phyloP scores from a whole-genome alignment of 2,113 vertebrate genomes.

The Ginglymostoma cirratum region DNA sequence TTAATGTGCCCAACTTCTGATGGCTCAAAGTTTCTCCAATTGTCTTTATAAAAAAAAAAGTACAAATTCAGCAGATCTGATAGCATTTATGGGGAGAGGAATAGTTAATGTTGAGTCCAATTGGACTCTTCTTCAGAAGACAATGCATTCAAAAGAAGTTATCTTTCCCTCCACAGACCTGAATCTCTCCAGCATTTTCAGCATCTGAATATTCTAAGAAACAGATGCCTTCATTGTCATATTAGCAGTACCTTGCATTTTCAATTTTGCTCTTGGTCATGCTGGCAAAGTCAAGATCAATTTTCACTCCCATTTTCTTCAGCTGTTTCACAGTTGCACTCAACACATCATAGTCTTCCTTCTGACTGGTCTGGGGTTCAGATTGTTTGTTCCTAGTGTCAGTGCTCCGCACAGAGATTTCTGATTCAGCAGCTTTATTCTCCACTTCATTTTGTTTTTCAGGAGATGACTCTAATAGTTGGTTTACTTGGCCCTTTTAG shows the following conservation, averaged over 20 bases:
- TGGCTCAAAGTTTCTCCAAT: not conserved
- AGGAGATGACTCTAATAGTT: constrained; percentile 62
- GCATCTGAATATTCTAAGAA: not conserved
- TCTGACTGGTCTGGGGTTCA: constrained; percentile 8
- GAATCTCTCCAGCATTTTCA: too few species aligned
- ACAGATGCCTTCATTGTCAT: not conserved
- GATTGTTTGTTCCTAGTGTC: constrained; percentile 43
- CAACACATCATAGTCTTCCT: constrained; percentile 63
- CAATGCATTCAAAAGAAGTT: not conserved
- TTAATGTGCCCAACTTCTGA: not conserved
- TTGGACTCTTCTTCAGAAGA: too few species aligned
- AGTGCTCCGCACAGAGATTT: constrained; percentile 39
- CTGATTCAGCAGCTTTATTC: constrained; percentile 43
- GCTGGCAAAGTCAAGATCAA: constrained; percentile 55
- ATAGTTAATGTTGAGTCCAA: too few species aligned
- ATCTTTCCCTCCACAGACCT: not conserved
- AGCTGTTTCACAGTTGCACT: constrained; percentile 76
- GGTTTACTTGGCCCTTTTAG: constrained; percentile 74
- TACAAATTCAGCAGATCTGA: too few species aligned
- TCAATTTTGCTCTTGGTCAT: constrained; percentile 62
- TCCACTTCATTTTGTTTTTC: constrained; percentile 47
- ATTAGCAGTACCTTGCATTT: constrained; percentile 69
- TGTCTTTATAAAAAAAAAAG: too few species aligned
- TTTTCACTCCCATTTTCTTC: constrained; percentile 71
- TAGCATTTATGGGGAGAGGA: too few species aligned